These are phyloP conservation scores for Euzophera pinguis DNA, from an alignment of 2,888 invertebrate genomes.

Conservation along the genomic window DNA sequence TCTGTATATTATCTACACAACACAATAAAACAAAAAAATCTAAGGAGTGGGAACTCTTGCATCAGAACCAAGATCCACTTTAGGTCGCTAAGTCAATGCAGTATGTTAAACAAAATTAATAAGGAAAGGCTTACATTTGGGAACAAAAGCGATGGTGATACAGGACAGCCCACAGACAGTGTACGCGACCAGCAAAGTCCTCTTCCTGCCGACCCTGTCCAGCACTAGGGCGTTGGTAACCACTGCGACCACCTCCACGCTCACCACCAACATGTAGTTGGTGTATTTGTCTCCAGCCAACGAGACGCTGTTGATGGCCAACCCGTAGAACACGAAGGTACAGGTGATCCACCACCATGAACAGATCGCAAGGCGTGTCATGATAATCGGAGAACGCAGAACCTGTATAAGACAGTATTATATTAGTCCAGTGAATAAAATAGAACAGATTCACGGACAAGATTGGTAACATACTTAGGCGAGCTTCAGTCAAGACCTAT, in stretches of 20 bases:
- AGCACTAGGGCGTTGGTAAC: slow-evolving; percentile 82
- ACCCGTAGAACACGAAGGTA: slow-evolving; percentile 89
- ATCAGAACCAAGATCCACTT: too few relatives aligned
- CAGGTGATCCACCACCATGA: slow-evolving; percentile 88
- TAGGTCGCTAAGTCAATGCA: too few relatives aligned
- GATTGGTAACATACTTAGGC: too few relatives aligned
- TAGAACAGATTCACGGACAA: too few relatives aligned
- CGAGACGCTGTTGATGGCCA: slow-evolving; percentile 87
- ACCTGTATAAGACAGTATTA: slow-evolving; percentile 28
- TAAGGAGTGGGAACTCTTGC: too few relatives aligned
- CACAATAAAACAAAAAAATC: too few relatives aligned
- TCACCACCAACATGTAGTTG: slow-evolving; percentile 85
- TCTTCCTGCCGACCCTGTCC: slow-evolving; percentile 82
- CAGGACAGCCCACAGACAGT: slow-evolving; percentile 77
- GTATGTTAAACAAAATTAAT: too few relatives aligned
- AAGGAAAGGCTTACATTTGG: slow-evolving; percentile 50
- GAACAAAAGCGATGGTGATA: slow-evolving; percentile 73
- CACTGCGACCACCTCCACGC: slow-evolving; percentile 87
- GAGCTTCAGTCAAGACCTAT: too few relatives aligned
- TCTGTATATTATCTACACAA: too few relatives aligned
- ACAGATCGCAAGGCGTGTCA: slow-evolving; percentile 61
- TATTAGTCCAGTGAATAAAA: too few relatives aligned
- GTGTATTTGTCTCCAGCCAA: slow-evolving; percentile 87
- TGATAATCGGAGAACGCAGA: slow-evolving; percentile 59
- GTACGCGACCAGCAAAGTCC: slow-evolving; percentile 81